phyloP scores from a whole-genome alignment of 2,113 vertebrate species.

The Saimiri boliviensis region DNA sequence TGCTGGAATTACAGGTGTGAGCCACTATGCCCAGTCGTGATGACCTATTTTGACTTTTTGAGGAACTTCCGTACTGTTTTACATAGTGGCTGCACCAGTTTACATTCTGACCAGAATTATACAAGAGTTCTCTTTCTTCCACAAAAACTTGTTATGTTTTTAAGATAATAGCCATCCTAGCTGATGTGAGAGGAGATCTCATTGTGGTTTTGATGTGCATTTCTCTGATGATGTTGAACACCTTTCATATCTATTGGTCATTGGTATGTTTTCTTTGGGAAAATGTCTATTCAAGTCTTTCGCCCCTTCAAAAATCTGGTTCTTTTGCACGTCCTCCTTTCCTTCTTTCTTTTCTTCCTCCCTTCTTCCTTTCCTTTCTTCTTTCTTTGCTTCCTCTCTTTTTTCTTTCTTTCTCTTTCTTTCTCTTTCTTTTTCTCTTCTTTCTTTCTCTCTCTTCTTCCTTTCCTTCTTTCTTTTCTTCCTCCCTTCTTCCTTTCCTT shows the following conservation, averaged over 20 bases:
- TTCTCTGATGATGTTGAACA: background rate
- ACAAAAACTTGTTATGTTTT: background rate
- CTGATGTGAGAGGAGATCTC: background rate
- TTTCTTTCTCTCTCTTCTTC: rapidly evolving
- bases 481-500: rapidly evolving
- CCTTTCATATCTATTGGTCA: background rate
- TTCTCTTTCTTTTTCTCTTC: no score
- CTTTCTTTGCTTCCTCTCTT: no score
- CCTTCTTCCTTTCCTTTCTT: no score
- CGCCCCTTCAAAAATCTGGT: background rate
- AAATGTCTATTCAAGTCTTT: background rate
- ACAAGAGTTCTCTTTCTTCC: background rate
- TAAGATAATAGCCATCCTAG: background rate
- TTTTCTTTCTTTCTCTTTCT: no score
- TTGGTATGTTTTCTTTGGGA: background rate
- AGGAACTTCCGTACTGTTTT: background rate
- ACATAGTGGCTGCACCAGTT: background rate
- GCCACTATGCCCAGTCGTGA: no score
- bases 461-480: rapidly evolving
- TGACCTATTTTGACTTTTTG: background rate
- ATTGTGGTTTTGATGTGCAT: background rate
- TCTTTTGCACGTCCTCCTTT: background rate
- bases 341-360: no score
- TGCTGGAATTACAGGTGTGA: no score
- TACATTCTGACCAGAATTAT: background rate